phyloP scores from a whole-genome alignment of 2,888 invertebrate genomes.

The Sicus ferrugineus region DNA sequence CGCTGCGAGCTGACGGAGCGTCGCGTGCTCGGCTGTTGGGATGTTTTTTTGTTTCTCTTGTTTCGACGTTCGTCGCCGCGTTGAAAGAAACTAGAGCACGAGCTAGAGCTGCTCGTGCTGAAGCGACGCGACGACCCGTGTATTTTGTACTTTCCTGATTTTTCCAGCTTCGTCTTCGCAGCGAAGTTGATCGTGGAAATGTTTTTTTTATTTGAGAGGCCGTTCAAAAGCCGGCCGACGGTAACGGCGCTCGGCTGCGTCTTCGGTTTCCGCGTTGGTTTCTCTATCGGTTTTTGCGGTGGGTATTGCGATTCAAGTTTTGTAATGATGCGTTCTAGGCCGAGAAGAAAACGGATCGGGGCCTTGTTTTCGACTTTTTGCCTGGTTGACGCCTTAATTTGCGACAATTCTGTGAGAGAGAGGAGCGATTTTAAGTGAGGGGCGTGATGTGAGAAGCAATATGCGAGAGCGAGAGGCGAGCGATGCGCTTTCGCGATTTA shows the following conservation, averaged over 20 bases:
- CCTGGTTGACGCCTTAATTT: conserved; percentile 28
- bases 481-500: no score
- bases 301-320: no score
- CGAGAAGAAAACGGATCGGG: conserved; percentile 39
- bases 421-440: background rate
- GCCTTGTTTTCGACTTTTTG: conserved; percentile 40
- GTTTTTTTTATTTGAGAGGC: conserved; percentile 5
- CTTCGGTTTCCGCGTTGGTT: background rate
- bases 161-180: conserved; percentile 39
- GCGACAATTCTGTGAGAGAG: conserved; percentile 35
- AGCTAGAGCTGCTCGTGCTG: conserved; percentile 47
- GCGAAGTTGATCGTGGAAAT: conserved; percentile 18
- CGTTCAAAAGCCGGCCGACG: conserved; percentile 11
- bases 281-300: background rate
- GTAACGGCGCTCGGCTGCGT: background rate
- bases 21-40: conserved; percentile 18
- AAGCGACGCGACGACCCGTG: conserved; percentile 44
- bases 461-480: background rate
- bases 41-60: conserved; percentile 18
- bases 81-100: conserved; percentile 43
- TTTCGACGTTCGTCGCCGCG: conserved; percentile 43
- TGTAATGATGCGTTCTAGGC: conserved; percentile 31
- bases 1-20: background rate
- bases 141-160: conserved; percentile 47
- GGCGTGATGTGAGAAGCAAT: background rate